A percentile compares a stretch with the other conserved stretches of the same genome.
phyloP scores from a whole-genome alignment of 2,113 vertebrate species.

The Psittacara wagleri region DNA sequence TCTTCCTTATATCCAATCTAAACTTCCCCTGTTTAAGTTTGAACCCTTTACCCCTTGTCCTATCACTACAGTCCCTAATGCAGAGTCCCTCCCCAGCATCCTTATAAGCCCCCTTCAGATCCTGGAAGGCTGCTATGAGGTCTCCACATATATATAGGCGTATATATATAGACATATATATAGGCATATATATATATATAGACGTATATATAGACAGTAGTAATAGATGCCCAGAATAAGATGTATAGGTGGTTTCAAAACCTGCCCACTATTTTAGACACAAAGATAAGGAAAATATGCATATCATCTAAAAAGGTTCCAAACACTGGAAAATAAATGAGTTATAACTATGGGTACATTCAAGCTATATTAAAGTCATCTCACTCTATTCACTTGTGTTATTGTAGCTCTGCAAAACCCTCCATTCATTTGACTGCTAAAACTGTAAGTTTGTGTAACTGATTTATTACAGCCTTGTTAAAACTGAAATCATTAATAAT shows the following conservation, averaged over 20 bases:
- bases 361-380: background rate
- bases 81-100: too few species aligned
- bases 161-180: too few species aligned
- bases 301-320: background rate
- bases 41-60: too few species aligned
- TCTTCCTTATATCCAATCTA: too few species aligned
- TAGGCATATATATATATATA: background rate
- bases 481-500: background rate
- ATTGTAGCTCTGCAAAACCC: background rate
- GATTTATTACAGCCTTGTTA: background rate
- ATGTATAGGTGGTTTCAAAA: background rate
- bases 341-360: background rate
- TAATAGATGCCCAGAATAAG: background rate
- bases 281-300: background rate
- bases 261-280: background rate
- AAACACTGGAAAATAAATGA: background rate
- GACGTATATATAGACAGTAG: background rate
- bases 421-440: background rate
- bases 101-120: too few species aligned
- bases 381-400: background rate
- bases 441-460: background rate
- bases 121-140: too few species aligned
- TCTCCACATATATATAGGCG: too few species aligned
- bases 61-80: too few species aligned
- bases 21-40: too few species aligned